phyloP scores from a whole-genome alignment of 2,797 vertebrate species.

The Liasis olivaceus region DNA sequence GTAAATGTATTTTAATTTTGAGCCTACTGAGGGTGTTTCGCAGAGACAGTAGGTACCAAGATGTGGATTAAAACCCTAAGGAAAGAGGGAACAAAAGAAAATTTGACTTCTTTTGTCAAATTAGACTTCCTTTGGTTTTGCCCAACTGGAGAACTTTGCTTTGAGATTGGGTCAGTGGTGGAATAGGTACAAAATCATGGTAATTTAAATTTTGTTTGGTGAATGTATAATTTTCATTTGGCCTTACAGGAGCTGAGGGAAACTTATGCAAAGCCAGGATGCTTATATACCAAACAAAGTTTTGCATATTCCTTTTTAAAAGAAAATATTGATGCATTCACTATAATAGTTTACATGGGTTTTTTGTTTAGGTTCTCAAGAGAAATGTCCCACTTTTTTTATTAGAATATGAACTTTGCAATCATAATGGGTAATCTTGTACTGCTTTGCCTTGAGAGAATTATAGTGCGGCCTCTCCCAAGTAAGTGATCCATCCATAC shows the following conservation, averaged over 20 bases:
- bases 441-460: not conserved
- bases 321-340: constrained; percentile 22
- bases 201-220: constrained; percentile 53
- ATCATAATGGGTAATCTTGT: not conserved
- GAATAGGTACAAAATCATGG: constrained; percentile 32
- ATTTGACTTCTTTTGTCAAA: constrained; percentile 7
- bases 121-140: constrained; percentile 34
- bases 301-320: constrained; percentile 41
- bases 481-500: not conserved
- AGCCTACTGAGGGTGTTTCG: constrained; percentile 38
- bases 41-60: constrained; percentile 33
- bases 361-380: not conserved
- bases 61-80: constrained; percentile 29
- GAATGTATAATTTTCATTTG: constrained; percentile 35
- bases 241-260: constrained; percentile 20
- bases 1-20: constrained; percentile 37
- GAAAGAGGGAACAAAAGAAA: not conserved
- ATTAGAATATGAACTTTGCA: not conserved
- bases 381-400: not conserved
- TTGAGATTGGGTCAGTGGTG: constrained; percentile 17
- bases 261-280: not conserved
- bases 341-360: not conserved
- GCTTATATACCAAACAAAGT: constrained; percentile 37
- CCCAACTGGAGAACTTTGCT: not conserved
- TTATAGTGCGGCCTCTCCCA: not conserved